Percentiles rank a stretch among this genome's conserved stretches.
Conservation (phyloP, 2,113 vertebrate species). For the Gymnorhina tibicen region DNA sequence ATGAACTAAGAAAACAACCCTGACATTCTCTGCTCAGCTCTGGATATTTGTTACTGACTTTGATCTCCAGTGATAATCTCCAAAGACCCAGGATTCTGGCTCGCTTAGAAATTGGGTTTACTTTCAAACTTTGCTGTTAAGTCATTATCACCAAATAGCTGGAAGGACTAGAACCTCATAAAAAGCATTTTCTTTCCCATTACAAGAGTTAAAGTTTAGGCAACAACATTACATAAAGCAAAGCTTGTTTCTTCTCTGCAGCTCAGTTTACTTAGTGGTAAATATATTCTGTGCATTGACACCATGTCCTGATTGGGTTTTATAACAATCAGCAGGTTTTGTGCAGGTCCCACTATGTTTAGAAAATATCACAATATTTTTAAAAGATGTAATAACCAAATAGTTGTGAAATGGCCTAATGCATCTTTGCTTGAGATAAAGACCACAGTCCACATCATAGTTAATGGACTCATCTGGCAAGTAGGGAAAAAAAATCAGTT, state of each 20-base stretch:
- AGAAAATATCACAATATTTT: background rate
- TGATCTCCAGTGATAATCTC: slow-evolving; percentile 33
- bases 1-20: background rate
- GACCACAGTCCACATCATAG: background rate
- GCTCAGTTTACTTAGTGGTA: background rate
- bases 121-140: slow-evolving; percentile 51
- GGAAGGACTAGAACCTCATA: background rate
- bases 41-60: slow-evolving; percentile 48
- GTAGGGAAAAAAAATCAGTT: background rate
- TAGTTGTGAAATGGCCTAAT: background rate
- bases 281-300: background rate
- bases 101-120: background rate
- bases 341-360: background rate
- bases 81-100: background rate
- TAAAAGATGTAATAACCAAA: background rate
- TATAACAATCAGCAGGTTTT: background rate
- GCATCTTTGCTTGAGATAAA: slow-evolving; percentile 38
- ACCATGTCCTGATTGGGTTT: background rate
- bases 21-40: slow-evolving; percentile 16
- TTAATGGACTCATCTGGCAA: slow-evolving; percentile 9
- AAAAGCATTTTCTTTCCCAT: background rate
- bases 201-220: background rate
- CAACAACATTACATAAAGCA: background rate
- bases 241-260: background rate
- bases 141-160: slow-evolving; percentile 20